These are phyloP conservation scores for Scortum barcoo DNA, from an alignment of 2,113 vertebrate genomes.

Conservation along the genomic window DNA sequence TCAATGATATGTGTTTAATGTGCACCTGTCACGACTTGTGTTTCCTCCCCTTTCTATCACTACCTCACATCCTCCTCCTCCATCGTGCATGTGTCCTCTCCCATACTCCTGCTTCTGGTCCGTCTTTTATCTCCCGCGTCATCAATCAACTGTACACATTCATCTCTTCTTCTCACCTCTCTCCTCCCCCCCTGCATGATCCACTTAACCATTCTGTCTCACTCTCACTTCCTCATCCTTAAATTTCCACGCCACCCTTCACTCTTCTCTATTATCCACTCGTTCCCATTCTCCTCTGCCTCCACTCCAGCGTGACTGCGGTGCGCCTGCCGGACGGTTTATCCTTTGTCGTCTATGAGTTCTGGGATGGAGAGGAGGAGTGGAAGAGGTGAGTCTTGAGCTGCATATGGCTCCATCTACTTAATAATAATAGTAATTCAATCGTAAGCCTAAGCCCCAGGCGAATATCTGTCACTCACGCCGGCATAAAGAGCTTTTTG, in stretches of 20 bases:
- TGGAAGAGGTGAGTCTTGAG: slow-evolving; percentile 89
- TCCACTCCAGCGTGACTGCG: slow-evolving; percentile 86
- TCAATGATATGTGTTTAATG: background rate
- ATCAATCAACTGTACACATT: background rate
- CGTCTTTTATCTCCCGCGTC: background rate
- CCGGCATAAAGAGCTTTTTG: background rate
- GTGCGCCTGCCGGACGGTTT: slow-evolving; percentile 89
- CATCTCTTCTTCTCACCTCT: background rate
- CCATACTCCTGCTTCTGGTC: background rate
- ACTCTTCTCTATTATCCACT: slow-evolving; percentile 12
- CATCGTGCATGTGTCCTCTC: background rate
- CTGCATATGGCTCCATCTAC: background rate
- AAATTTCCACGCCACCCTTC: background rate
- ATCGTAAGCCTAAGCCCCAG: background rate
- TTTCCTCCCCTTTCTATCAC: background rate
- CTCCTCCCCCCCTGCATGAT: background rate
- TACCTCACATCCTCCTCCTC: background rate
- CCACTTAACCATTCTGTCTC: background rate
- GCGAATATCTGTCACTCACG: background rate
- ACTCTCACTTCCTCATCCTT: background rate
- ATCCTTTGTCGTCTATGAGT: slow-evolving; percentile 94
- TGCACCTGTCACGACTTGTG: background rate
- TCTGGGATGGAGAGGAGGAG: slow-evolving; percentile 95
- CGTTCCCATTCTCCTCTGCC: slow-evolving; percentile 46
- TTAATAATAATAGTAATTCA: background rate